These are phyloP conservation scores for Epinephelus moara DNA, from an alignment of 2,113 vertebrate species.

Conservation along the genomic window DNA sequence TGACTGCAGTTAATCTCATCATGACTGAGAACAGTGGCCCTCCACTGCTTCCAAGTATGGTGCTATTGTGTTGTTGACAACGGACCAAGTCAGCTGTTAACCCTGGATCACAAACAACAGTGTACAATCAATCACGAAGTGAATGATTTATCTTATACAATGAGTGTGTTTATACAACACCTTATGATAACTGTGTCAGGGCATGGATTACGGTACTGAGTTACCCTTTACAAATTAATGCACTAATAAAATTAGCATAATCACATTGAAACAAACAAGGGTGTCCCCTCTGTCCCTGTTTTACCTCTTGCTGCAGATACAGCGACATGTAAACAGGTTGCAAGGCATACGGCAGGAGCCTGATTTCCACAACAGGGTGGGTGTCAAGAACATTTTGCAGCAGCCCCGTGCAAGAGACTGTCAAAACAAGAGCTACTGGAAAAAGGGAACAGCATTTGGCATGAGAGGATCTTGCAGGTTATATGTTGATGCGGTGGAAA, in stretches of 20 bases:
- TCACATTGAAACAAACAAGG: conserved; percentile 54
- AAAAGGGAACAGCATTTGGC: conserved; percentile 20
- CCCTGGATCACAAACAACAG: conserved; percentile 37
- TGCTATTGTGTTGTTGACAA: conserved; percentile 53
- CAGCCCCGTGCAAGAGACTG: conserved; percentile 52
- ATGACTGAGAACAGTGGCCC: conserved; percentile 49
- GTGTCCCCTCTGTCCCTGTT: conserved; percentile 55
- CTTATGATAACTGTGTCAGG: conserved; percentile 17
- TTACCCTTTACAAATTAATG: conserved; percentile 34
- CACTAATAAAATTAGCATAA: conserved; percentile 47
- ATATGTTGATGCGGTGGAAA: background rate
- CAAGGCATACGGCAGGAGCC: conserved; percentile 65
- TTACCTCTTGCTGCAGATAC: conserved; percentile 64
- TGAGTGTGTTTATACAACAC: conserved; percentile 30
- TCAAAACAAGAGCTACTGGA: conserved; percentile 61
- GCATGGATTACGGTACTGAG: conserved; percentile 18
- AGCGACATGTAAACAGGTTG: conserved; percentile 74
- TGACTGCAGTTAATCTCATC: conserved; percentile 71
- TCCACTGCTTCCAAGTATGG: conserved; percentile 43
- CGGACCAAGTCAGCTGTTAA: conserved; percentile 19
- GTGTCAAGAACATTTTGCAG: conserved; percentile 71
- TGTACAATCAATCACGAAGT: conserved; percentile 37
- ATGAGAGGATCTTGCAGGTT: conserved; percentile 24
- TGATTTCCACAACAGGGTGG: conserved; percentile 70
- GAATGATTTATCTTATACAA: conserved; percentile 27